Percentiles rank a stretch among this genome's conserved stretches.
phyloP scores from a whole-genome alignment of 1,140 invertebrate genomes.

The Riptortus pedestris region DNA sequence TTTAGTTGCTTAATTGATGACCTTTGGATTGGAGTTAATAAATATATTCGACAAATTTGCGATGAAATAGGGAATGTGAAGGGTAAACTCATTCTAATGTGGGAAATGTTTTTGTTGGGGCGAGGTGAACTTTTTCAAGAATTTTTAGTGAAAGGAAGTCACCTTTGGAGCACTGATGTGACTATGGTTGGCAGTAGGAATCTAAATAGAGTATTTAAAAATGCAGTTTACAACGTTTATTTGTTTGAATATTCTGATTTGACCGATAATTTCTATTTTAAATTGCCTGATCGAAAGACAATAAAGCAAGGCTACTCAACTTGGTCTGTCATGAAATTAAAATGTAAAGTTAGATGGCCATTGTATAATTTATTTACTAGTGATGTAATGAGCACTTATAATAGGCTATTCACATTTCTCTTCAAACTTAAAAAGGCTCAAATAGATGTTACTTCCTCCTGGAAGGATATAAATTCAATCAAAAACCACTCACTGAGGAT shows the following conservation, averaged over 20 bases:
- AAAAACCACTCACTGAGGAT: not conserved
- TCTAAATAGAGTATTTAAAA: slow-evolving; percentile 11
- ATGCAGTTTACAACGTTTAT: slow-evolving; percentile 18
- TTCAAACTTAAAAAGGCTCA: slow-evolving; percentile 9
- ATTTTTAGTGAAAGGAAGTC: slow-evolving; percentile 8
- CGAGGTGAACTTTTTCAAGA: slow-evolving; percentile 6
- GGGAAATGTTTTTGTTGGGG: not conserved
- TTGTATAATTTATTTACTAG: slow-evolving; percentile 11
- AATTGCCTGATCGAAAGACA: not conserved
- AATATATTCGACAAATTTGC: slow-evolving; percentile 1
- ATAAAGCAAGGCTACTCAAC: not conserved
- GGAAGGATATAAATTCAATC: not conserved
- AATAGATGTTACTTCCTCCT: not conserved
- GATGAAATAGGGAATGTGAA: slow-evolving; percentile 13
- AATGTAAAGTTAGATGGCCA: slow-evolving; percentile 15
- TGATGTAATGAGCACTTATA: not conserved
- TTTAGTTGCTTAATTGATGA: slow-evolving; percentile 9
- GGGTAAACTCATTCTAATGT: slow-evolving; percentile 3
- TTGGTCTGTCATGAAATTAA: slow-evolving; percentile 3
- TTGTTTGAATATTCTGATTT: slow-evolving; percentile 7
- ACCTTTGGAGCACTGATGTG: not conserved
- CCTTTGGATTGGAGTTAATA: slow-evolving; percentile 16
- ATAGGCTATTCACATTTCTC: slow-evolving; percentile 13
- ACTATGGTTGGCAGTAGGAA: not conserved
- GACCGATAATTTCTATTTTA: slow-evolving; percentile 8